Percentiles rank a stretch among this genome's conserved stretches.
Evolutionary conservation across 2,797 vertebrate genomes (phyloP).

Genomic region (Amazonetta brasiliensis): DNA sequence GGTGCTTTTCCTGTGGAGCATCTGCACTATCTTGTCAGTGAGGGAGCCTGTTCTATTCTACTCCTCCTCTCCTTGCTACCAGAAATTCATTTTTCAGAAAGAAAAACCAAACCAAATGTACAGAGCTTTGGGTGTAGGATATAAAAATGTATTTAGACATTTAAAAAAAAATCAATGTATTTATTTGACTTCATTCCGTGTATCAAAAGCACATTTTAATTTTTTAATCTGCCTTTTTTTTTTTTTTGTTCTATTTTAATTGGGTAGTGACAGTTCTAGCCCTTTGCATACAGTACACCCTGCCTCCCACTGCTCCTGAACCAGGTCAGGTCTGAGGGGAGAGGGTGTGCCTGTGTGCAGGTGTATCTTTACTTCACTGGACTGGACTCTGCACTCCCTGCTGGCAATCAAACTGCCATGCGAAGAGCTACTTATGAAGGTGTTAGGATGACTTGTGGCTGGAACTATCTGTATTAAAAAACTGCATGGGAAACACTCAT

Average conservation of each 20-base stretch:
- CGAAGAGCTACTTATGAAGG: conserved; percentile 28
- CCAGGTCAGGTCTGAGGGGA: conserved; percentile 2
- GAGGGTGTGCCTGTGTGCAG: not conserved
- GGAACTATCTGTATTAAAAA: conserved; percentile 6
- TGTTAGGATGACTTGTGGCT: conserved; percentile 27
- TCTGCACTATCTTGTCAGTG: conserved; percentile 77
- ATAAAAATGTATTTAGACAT: conserved; percentile 85
- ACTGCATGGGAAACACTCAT: not conserved
- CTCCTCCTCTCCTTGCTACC: conserved; percentile 67
- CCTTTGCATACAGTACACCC: conserved; percentile 52
- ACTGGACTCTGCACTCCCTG: conserved; percentile 45
- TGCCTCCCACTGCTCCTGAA: conserved; percentile 44
- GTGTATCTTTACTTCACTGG: conserved; percentile 8
- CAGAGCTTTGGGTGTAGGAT: conserved; percentile 94
- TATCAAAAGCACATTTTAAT: conserved; percentile 86
- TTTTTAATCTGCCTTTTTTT: conserved; percentile 78
- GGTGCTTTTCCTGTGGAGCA: conserved; percentile 73
- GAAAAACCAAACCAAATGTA: conserved; percentile 90
- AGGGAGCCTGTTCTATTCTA: conserved; percentile 53
- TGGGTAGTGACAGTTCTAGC: conserved; percentile 74
- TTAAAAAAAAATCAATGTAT: conserved; percentile 88
- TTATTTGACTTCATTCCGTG: conserved; percentile 95
- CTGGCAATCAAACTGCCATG: conserved; percentile 19
- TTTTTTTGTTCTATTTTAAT: conserved; percentile 63
- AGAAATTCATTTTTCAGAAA: conserved; percentile 75